phyloP scores from a whole-genome alignment of 2,113 vertebrate genomes.

The Alexandromys fortis region DNA sequence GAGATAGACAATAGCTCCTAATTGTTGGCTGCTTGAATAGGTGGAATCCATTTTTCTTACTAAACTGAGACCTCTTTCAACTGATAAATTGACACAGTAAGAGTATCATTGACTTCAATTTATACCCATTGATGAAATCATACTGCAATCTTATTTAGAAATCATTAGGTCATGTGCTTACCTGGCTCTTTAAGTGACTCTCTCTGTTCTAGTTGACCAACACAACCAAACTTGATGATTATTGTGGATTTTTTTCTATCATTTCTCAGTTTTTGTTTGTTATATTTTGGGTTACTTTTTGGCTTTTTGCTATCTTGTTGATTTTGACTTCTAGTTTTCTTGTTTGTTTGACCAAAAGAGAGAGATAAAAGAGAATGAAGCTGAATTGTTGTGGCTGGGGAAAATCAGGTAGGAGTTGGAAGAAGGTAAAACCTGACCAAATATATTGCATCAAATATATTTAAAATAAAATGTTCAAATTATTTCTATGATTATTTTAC shows the following conservation, averaged over 20 bases:
- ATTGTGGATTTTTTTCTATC: neutral
- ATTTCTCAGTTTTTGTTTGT: no score
- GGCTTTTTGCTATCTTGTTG: neutral
- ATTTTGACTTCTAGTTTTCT: neutral
- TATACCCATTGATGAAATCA: no score
- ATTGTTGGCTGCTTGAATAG: no score
- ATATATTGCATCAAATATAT: neutral
- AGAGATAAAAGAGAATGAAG: neutral
- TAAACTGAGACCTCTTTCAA: no score
- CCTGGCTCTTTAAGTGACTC: no score
- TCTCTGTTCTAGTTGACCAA: neutral
- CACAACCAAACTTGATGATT: neutral
- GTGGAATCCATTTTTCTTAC: no score
- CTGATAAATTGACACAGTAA: no score
- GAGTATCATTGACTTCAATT: no score
- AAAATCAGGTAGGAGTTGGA: neutral
- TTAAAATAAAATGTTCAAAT: neutral
- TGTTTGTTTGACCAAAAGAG: neutral
- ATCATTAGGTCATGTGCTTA: no score
- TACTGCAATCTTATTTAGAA: no score
- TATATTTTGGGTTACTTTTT: neutral
- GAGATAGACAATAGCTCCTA: no score
- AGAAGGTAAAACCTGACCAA: neutral
- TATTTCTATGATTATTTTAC: neutral
- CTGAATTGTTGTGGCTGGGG: accelerated